Evolutionary conservation across 2,113 vertebrate species (phyloP).

Genomic region (Anas platyrhynchos): DNA sequence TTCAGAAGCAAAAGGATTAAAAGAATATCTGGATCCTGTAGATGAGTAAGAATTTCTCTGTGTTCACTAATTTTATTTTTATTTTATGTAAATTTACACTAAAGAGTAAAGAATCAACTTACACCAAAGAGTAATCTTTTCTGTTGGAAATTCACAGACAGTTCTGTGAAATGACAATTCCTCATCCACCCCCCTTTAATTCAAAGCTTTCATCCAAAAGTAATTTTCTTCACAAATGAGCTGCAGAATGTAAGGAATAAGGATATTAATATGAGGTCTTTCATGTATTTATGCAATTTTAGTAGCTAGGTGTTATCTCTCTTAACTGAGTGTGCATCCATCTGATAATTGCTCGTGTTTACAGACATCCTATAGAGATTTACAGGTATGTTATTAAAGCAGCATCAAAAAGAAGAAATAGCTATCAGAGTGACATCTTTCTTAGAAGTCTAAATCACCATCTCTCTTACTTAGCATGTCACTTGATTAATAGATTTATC

Average conservation of each 20-base stretch:
- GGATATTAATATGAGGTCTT: background rate
- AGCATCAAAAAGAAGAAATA: background rate
- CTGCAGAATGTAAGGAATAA: background rate
- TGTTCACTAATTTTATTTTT: accelerated
- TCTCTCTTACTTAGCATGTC: background rate
- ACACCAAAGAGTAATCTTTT: background rate
- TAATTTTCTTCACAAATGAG: background rate
- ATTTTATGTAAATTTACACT: background rate
- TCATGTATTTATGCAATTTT: background rate
- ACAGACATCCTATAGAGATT: background rate
- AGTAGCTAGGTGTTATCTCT: background rate
- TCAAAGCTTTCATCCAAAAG: background rate
- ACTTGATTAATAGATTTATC: background rate
- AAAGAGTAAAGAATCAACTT: background rate
- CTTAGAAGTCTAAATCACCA: background rate
- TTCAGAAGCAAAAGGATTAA: background rate
- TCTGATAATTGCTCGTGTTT: background rate
- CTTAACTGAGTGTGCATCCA: background rate
- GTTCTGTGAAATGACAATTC: background rate
- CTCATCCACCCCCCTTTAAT: background rate
- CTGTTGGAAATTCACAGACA: background rate
- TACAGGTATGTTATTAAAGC: background rate
- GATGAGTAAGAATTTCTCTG: background rate
- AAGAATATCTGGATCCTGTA: background rate
- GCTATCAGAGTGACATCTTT: background rate